Evolutionary conservation across 2,797 vertebrate genomes (phyloP), one percentile per base, ranked within the genome.

Genomic region (Leuciscus waleckii): DNA sequence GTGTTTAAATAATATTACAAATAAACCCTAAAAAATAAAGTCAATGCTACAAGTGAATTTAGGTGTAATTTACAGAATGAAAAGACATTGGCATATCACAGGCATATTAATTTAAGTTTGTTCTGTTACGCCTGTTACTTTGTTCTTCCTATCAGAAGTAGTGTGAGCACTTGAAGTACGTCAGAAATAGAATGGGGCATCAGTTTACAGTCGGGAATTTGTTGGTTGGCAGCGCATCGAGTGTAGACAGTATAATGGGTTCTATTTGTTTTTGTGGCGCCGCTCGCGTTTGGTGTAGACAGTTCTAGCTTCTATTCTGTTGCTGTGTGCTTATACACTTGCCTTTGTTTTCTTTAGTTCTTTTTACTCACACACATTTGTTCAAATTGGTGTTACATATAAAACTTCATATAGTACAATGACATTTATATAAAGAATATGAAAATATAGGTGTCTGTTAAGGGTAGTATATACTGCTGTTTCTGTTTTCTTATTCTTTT

Each of bases 401-500:
- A 56, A 51, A 76, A 80, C 39, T 7, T 7, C 2, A 39, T 82
- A 54, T 17, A 65, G 73, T 65, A 49, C 10, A 49, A 65, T 68
- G 37, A 68, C 65, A 51, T 73, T 82, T n/a, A 41, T 51, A 32
- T 46, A 46, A 51, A 68, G 37, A 54, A 54, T 23, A 10, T 56
- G 46, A 46, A 76, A 81, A 39, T 54, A 10, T 29, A 63, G 23
- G 21, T 49, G 11, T 35, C 73, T 80, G 37, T 85, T 68, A 21
- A 51, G 43, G 26, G 26, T 76, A 51, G 61, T 37, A 17, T 49
- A 19, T 6, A n/a, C n/a, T 46, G 65, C n/a, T 7, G 3, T 75
- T 70, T 80, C 37, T 5, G 13, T 71, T 73, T 49, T 63, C 29
- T n/a, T 46, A 41, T 61, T 26, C 65, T 73, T 58, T 71, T 79